Conservation (phyloP, 2,888 invertebrate genomes). For the Xanthostigma xanthostigma region DNA sequence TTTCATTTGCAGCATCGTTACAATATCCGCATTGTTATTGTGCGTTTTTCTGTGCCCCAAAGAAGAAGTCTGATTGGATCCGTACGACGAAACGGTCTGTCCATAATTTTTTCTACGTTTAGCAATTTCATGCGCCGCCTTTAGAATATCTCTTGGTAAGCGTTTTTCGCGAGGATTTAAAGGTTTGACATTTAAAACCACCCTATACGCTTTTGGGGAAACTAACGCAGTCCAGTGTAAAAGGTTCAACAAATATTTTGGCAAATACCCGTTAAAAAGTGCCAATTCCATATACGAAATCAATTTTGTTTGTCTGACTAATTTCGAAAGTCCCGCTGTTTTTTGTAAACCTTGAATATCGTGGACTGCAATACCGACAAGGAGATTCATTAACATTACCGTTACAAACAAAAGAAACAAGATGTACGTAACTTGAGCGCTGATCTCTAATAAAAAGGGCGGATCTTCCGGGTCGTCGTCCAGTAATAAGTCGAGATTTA, state of each 20-base stretch:
- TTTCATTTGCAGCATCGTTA: slow-evolving; percentile 38
- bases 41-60: slow-evolving; percentile 40
- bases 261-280: slow-evolving; percentile 62
- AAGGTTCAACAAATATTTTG: slow-evolving; percentile 56
- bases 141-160: slow-evolving; percentile 61
- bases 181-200: slow-evolving; percentile 69
- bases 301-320: slow-evolving; percentile 73
- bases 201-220: slow-evolving; percentile 67
- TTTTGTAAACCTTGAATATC: slow-evolving; percentile 76
- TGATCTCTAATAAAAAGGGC: slow-evolving; percentile 60
- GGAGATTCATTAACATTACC: slow-evolving; percentile 70
- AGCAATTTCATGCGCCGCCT: slow-evolving; percentile 68
- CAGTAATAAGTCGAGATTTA: slow-evolving; percentile 59
- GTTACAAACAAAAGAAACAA: slow-evolving; percentile 70
- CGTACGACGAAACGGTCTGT: slow-evolving; percentile 50
- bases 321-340: slow-evolving; percentile 68
- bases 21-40: slow-evolving; percentile 38
- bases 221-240: slow-evolving; percentile 65
- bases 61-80: slow-evolving; percentile 36
- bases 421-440: slow-evolving; percentile 69
- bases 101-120: slow-evolving; percentile 57
- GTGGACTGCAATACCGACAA: slow-evolving; percentile 77
- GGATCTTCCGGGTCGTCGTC: slow-evolving; percentile 64
- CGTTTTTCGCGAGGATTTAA: slow-evolving; percentile 71
- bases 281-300: slow-evolving; percentile 75